These are phyloP conservation scores for Hyphantria cunea DNA, from an alignment of 1,140 invertebrate genomes.

Conservation along the genomic window DNA sequence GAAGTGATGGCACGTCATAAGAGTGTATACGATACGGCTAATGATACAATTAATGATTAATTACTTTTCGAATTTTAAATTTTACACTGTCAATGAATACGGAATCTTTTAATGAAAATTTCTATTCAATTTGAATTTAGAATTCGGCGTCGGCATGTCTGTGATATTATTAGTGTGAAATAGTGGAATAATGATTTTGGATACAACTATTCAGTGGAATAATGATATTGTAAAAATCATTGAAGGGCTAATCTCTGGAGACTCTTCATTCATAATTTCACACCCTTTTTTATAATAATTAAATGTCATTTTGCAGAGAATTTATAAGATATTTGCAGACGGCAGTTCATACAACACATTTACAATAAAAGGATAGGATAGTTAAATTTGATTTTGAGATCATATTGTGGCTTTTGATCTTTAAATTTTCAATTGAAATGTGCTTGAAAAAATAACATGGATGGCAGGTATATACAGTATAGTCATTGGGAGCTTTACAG, in stretches of 20 bases:
- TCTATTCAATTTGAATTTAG: background rate
- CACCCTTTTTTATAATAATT: conserved; percentile 51
- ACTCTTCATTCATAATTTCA: conserved; percentile 63
- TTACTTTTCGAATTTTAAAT: conserved; percentile 64
- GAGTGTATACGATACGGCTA: conserved; percentile 72
- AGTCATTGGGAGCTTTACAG: too few relatives aligned
- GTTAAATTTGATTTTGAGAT: too few relatives aligned
- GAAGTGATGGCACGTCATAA: conserved; percentile 65
- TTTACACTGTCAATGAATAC: conserved; percentile 59
- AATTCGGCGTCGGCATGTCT: conserved; percentile 61
- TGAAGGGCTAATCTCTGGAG: conserved; percentile 31
- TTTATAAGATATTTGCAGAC: conserved; percentile 27
- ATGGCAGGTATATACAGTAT: too few relatives aligned
- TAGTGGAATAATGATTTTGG: conserved; percentile 38
- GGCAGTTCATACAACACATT: conserved; percentile 1
- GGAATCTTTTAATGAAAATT: conserved; percentile 21
- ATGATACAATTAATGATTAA: conserved; percentile 79
- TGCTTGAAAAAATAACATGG: too few relatives aligned
- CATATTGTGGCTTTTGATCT: too few relatives aligned
- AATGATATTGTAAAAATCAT: conserved; percentile 58
- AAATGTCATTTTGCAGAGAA: conserved; percentile 46
- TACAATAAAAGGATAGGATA: background rate
- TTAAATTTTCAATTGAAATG: too few relatives aligned
- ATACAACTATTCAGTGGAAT: conserved; percentile 41
- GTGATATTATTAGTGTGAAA: conserved; percentile 27